Evolutionary conservation across 2,797 vertebrate genomes (phyloP), one percentile per base, ranked within the genome.

Genomic region (Propithecus perrieri): DNA sequence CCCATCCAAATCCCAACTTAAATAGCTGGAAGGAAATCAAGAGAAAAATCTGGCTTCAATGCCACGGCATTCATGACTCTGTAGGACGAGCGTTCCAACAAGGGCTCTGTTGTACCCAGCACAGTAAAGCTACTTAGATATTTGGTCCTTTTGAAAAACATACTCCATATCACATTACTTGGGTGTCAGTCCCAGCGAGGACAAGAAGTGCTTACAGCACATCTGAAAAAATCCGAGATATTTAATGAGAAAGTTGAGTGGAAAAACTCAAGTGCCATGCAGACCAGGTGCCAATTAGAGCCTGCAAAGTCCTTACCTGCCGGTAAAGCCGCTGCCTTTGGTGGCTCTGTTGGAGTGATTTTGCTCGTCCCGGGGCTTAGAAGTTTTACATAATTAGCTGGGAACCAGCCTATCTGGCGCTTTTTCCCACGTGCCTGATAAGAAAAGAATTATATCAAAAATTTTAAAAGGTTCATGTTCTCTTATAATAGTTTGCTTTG

Each of bases 351-450:
- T 94, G 99, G 99, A 4, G 99, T 99, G 61, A 99, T 99, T 98
- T 99, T 99, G 99, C 99, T 99, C 92, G 99, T 99, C 97, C 99
- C 99, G 41, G 99, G 99, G 97, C 99, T 99, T 97, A 99, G 98
- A 93, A 99, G 99, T 97, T 99, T 99, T 53, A 99, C 99, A 22
- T 99, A 99, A 97, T 99, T 99, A 91, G 99, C 99, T 4, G 99
- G 99, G 98, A 99, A 99, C 99, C 99, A 99, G 72, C 99, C 99
- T 74, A 99, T 99, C 98, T 99, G 99, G 14, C 99, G 99, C 97
- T 99, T 99, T 98, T 99, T 99, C 46, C 99, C 99, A 69, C 99
- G 99, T 35, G 99, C 99, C 99, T 99, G 97, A 17, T 89, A 63
- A 96, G 96, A 98, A 94, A 89, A 96, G 22, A 97, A 81, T 22